These are phyloP conservation scores for Gallinago solitaria DNA, from an alignment of 2,797 vertebrate species.

Conservation along the genomic window DNA sequence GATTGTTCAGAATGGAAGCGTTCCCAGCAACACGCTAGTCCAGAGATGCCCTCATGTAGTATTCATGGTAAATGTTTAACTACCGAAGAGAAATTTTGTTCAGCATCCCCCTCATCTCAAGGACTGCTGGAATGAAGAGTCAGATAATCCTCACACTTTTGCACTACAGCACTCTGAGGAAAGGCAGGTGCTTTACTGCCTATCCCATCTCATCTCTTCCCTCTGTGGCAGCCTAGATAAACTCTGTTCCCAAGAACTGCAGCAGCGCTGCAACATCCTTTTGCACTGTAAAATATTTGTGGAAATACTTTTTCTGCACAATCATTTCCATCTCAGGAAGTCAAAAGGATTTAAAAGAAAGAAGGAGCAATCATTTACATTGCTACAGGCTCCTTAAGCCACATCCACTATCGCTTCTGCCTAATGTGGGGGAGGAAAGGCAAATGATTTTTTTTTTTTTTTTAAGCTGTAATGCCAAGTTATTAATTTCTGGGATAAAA, in stretches of 20 bases:
- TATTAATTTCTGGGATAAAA: conserved; percentile 1
- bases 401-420: neutral
- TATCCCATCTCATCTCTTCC: neutral
- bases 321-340: neutral
- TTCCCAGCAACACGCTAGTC: neutral
- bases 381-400: neutral
- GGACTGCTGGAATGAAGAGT: neutral
- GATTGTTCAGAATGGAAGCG: neutral
- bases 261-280: neutral
- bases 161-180: neutral
- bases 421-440: neutral
- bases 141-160: neutral
- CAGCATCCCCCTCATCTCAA: neutral
- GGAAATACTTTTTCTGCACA: neutral
- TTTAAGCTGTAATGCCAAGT: neutral
- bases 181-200: neutral
- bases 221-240: neutral
- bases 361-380: neutral
- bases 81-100: neutral
- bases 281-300: neutral
- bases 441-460: neutral
- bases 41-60: neutral
- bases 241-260: neutral
- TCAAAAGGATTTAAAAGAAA: neutral
- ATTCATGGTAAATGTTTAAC: neutral